These are phyloP conservation scores for Argentina silus DNA, from an alignment of 2,797 vertebrate species.

Conservation along the genomic window DNA sequence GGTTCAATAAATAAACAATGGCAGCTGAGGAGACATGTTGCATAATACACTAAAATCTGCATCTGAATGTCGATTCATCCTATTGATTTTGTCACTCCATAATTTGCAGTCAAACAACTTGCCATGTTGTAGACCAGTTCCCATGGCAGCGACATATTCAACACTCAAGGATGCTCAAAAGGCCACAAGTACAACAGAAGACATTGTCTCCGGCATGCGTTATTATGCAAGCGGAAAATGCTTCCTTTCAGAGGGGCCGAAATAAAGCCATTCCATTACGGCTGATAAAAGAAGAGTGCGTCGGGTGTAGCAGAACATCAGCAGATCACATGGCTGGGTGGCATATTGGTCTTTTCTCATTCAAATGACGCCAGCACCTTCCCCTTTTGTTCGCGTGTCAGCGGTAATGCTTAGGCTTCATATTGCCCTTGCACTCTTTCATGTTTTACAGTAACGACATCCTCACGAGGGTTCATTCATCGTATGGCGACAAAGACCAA, in stretches of 20 bases:
- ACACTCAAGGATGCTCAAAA: slow-evolving; percentile 10
- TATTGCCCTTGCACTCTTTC: slow-evolving; percentile 40
- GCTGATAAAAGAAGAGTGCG: slow-evolving; percentile 46
- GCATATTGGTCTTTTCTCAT: slow-evolving; percentile 40
- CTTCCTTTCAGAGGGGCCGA: slow-evolving; percentile 29
- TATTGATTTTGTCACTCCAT: too few species aligned
- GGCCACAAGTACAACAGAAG: slow-evolving; percentile 28
- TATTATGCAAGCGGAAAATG: slow-evolving; percentile 41
- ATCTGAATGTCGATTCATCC: too few species aligned
- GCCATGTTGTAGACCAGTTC: neutral
- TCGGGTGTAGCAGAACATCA: slow-evolving; percentile 50
- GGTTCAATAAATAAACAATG: too few species aligned
- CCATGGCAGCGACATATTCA: slow-evolving; percentile 1
- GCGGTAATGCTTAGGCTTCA: slow-evolving; percentile 40
- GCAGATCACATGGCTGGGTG: slow-evolving; percentile 41
- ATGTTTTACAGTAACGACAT: slow-evolving; percentile 31
- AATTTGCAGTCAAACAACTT: too few species aligned
- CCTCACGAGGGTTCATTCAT: slow-evolving; percentile 58
- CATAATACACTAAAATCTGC: too few species aligned
- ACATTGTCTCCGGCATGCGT: slow-evolving; percentile 32
- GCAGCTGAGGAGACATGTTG: too few species aligned
- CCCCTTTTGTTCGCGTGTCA: slow-evolving; percentile 46
- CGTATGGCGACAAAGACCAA: slow-evolving; percentile 25
- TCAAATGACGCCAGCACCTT: slow-evolving; percentile 51
- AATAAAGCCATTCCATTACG: slow-evolving; percentile 42